phyloP scores from a whole-genome alignment of 2,888 invertebrate species.

The Ganaspis brasiliensis region DNA sequence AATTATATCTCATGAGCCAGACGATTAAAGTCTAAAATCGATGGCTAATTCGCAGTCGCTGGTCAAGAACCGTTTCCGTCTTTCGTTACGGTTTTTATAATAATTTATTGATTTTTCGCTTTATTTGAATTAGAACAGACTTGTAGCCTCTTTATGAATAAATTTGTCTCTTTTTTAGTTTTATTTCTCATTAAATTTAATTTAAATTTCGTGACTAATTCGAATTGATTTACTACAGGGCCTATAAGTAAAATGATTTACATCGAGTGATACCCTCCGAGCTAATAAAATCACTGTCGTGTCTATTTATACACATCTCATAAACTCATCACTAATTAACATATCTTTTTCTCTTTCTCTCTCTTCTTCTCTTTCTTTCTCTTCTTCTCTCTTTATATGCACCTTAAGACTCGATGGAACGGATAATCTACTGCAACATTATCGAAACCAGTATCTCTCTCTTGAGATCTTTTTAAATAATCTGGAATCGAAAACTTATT shows the following conservation, averaged over 20 bases:
- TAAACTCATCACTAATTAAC: constrained; percentile 76
- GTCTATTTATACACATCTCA: constrained; percentile 70
- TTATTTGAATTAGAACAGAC: constrained; percentile 43
- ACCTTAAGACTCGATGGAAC: constrained; percentile 70
- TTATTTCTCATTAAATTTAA: not conserved
- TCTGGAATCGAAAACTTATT: constrained; percentile 38
- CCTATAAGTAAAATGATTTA: constrained; percentile 38
- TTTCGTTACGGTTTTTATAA: constrained; percentile 30
- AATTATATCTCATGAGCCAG: constrained; percentile 48
- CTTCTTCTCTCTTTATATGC: constrained; percentile 60
- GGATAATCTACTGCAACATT: constrained; percentile 72
- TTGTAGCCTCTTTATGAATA: constrained; percentile 44
- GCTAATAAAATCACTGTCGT: constrained; percentile 76
- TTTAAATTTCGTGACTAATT: constrained; percentile 42
- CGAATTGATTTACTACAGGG: constrained; percentile 46
- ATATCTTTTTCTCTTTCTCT: constrained; percentile 59
- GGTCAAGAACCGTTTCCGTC: constrained; percentile 42
- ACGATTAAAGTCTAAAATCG: constrained; percentile 38
- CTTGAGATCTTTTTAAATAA: constrained; percentile 4
- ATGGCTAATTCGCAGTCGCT: constrained; percentile 26
- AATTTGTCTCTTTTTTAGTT: constrained; percentile 43
- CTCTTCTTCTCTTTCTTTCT: constrained; percentile 50
- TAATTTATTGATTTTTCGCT: constrained; percentile 35
- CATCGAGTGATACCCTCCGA: constrained; percentile 68
- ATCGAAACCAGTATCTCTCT: constrained; percentile 47